Evolutionary conservation across 2,888 invertebrate species (phyloP).

Genomic region (Erebia epiphron): DNA sequence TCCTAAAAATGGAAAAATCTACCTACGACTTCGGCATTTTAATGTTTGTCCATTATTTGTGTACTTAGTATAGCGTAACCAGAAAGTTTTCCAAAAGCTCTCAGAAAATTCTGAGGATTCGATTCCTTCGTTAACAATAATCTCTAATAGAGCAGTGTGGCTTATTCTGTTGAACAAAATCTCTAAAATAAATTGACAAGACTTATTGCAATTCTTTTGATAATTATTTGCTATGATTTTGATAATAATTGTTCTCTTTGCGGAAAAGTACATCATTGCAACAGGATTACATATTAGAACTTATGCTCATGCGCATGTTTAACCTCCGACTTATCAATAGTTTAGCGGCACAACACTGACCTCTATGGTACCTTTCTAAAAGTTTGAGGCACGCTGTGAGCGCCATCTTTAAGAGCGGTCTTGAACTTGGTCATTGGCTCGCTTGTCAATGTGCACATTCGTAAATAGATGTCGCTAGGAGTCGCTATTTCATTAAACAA

Average conservation of each 20-base stretch:
- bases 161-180: no score
- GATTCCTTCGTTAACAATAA: no score
- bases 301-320: background rate
- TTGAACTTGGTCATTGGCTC: background rate
- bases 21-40: background rate
- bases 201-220: no score
- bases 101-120: no score
- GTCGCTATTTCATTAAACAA: background rate
- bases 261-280: no score
- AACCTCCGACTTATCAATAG: background rate
- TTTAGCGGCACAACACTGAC: background rate
- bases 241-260: no score
- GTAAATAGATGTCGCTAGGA: conserved; percentile 26
- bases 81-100: no score
- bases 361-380: background rate
- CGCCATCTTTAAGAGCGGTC: conserved; percentile 18
- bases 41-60: no score
- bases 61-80: no score
- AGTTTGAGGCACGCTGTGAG: background rate
- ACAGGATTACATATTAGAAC: background rate
- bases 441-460: background rate
- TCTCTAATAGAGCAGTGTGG: no score
- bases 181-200: no score
- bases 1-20: background rate
- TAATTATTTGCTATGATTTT: no score